phyloP scores from a whole-genome alignment of 2,888 invertebrate genomes.

The Julus scanicus region DNA sequence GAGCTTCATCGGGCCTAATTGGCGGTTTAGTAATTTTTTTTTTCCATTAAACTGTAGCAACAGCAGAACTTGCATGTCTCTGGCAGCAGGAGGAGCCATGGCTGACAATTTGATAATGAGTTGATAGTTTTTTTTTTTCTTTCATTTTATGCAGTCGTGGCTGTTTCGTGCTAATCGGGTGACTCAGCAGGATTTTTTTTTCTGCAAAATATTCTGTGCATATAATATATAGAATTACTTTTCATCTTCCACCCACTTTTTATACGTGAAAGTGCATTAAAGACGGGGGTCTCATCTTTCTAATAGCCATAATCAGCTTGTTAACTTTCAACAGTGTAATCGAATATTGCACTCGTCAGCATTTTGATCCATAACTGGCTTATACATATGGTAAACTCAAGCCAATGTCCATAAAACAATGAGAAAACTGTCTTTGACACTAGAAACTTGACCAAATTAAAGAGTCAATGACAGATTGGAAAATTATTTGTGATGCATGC shows the following conservation, averaged over 20 bases:
- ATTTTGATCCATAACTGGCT: neutral
- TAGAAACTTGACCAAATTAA: neutral
- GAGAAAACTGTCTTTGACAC: neutral
- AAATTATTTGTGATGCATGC: neutral
- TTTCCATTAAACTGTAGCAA: neutral
- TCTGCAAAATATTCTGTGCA: neutral
- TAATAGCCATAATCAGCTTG: slow-evolving; percentile 39
- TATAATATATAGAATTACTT: slow-evolving; percentile 28
- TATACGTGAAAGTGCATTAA: slow-evolving; percentile 4
- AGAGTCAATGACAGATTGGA: neutral
- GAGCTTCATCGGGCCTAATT: slow-evolving; percentile 21
- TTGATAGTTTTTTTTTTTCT: slow-evolving; percentile 1
- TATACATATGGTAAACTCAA: neutral
- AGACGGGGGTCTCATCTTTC: slow-evolving; percentile 12
- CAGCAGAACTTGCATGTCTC: neutral
- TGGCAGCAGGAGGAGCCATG: neutral
- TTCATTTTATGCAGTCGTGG: slow-evolving; percentile 23
- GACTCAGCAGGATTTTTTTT: slow-evolving; percentile 10
- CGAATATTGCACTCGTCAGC: neutral
- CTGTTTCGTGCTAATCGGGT: slow-evolving; percentile 30
- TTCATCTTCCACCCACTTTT: slow-evolving; percentile 11
- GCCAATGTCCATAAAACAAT: neutral
- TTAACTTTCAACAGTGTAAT: slow-evolving; percentile 24
- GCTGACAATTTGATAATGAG: slow-evolving; percentile 42
- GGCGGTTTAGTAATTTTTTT: slow-evolving; percentile 7